These are phyloP conservation scores for Neopipo cinnamomea DNA, from an alignment of 2,113 vertebrate genomes.

Conservation along the genomic window DNA sequence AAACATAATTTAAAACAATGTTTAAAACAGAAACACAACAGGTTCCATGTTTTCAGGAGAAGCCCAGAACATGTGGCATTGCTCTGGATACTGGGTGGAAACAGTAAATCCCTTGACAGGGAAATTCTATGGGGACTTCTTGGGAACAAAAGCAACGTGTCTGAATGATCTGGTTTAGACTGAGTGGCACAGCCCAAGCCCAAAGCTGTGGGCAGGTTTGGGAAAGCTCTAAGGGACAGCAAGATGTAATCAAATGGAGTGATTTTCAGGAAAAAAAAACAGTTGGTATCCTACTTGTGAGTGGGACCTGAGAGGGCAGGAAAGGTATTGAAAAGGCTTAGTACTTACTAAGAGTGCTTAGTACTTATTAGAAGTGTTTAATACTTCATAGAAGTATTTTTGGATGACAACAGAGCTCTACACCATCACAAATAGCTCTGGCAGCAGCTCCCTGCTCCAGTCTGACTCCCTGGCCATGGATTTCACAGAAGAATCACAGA, in stretches of 20 bases:
- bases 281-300: not conserved
- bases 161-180: not conserved
- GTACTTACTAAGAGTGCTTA: not conserved
- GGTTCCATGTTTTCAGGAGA: not conserved
- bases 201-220: not conserved
- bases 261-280: not conserved
- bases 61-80: not conserved
- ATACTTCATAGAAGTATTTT: too few relatives aligned
- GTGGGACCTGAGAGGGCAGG: not conserved
- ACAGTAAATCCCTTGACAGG: not conserved
- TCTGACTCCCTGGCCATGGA: not conserved
- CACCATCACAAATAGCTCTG: not conserved
- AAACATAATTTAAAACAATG: not conserved
- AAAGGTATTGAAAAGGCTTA: not conserved
- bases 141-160: rapidly evolving
- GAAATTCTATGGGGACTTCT: not conserved
- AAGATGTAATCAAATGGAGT: not conserved
- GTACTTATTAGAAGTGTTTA: not conserved
- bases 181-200: not conserved
- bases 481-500: not conserved
- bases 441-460: not conserved
- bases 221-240: not conserved
- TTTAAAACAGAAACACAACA: not conserved
- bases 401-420: rapidly evolving
- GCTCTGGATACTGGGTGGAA: not conserved